Percentiles rank a stretch among this genome's conserved stretches.
Conservation (phyloP, 2,888 invertebrate genomes). For the Platycnemis pennipes region DNA sequence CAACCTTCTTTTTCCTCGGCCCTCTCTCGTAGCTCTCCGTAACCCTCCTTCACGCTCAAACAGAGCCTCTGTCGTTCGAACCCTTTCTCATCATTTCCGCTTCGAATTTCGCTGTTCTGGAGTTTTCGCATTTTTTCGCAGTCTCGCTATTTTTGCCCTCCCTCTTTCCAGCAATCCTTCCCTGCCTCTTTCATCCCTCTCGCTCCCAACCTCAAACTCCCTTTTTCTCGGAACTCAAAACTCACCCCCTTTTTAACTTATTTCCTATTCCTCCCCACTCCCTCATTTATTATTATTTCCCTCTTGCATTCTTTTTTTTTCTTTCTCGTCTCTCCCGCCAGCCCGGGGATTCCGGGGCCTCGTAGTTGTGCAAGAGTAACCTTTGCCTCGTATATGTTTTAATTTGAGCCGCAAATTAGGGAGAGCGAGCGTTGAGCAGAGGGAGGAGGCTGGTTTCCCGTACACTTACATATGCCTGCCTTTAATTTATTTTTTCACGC, state of each 20-base stretch:
- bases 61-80: neutral
- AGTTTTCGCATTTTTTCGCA: neutral
- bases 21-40: neutral
- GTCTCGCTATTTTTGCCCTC: neutral
- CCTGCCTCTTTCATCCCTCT: slow-evolving; percentile 70
- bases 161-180: slow-evolving; percentile 23
- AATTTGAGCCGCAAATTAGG: slow-evolving; percentile 62
- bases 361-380: slow-evolving; percentile 15
- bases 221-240: neutral
- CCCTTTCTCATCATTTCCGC: slow-evolving; percentile 31
- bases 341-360: neutral
- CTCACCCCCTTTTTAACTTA: slow-evolving; percentile 37
- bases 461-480: neutral
- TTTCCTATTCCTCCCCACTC: slow-evolving; percentile 28
- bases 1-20: neutral
- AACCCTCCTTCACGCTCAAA: neutral
- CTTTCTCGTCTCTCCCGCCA: neutral
- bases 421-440: neutral
- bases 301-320: neutral
- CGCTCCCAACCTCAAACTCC: slow-evolving; percentile 74
- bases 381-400: slow-evolving; percentile 57
- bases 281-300: slow-evolving; percentile 68
- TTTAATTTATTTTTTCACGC: neutral
- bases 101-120: slow-evolving; percentile 3
- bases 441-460: neutral